phyloP scores from a whole-genome alignment of 1,140 invertebrate species.

The Bactericera cockerelli region DNA sequence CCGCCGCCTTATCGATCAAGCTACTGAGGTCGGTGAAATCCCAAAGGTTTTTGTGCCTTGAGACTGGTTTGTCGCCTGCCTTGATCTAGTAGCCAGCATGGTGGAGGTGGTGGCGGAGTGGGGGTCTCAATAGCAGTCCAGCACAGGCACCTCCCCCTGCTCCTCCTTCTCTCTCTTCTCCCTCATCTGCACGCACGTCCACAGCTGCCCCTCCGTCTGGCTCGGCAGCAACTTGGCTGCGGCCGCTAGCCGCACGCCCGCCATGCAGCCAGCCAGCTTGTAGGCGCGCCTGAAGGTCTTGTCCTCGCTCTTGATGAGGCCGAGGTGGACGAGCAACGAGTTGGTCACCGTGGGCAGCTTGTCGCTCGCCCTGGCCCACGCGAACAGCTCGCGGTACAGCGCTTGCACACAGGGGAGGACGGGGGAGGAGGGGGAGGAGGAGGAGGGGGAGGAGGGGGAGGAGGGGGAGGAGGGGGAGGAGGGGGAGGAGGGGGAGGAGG shows the following conservation, averaged over 20 bases:
- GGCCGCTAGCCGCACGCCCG: slow-evolving; percentile 29
- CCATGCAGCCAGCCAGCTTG: slow-evolving; percentile 41
- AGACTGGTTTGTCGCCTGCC: no score
- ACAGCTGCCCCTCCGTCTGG: neutral
- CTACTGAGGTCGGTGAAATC: no score
- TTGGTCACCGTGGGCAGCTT: slow-evolving; percentile 41
- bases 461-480: slow-evolving; percentile 7
- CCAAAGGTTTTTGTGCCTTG: no score
- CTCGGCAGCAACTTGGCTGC: neutral
- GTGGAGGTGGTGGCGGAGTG: no score
- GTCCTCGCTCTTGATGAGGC: slow-evolving; percentile 50
- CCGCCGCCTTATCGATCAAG: no score
- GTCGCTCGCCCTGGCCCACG: slow-evolving; percentile 33
- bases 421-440: slow-evolving; percentile 20
- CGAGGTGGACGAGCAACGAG: slow-evolving; percentile 44
- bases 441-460: neutral
- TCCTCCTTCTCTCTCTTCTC: neutral
- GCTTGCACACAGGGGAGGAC: slow-evolving; percentile 35
- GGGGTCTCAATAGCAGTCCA: no score
- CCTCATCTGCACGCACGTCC: neutral
- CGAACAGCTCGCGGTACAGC: slow-evolving; percentile 42
- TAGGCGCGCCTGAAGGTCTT: slow-evolving; percentile 37
- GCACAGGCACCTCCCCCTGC: no score
- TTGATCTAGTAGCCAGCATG: no score
- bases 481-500: slow-evolving; percentile 30